Conservation (phyloP, 2,113 vertebrate genomes). For the Acrocephalus kingi region DNA sequence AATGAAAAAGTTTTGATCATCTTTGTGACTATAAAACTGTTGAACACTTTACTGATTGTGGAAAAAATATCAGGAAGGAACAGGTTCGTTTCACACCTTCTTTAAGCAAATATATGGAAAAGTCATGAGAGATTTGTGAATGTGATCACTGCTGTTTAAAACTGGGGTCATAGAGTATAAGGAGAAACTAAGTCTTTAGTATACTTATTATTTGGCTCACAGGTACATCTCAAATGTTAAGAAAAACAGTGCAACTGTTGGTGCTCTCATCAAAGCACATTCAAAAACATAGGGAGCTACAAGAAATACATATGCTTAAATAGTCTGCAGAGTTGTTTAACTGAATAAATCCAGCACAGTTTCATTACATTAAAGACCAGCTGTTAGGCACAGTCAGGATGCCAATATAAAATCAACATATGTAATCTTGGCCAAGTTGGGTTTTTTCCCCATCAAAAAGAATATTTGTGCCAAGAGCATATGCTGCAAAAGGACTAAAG, state of each 20-base stretch:
- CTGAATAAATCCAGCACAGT: conserved; percentile 27
- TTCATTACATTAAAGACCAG: conserved; percentile 48
- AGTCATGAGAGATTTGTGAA: not conserved
- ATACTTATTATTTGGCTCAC: not conserved
- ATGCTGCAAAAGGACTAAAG: conserved; percentile 61
- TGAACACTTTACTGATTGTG: not conserved
- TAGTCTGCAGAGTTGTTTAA: conserved; percentile 55
- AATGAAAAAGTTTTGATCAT: not conserved
- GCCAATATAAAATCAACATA: conserved; percentile 65
- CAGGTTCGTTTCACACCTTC: not conserved
- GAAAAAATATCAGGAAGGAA: not conserved
- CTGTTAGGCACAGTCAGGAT: conserved; percentile 57
- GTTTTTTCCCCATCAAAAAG: conserved; percentile 28
- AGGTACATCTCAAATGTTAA: not conserved
- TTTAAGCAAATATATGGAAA: not conserved
- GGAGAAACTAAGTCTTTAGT: not conserved
- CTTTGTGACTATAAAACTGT: not conserved
- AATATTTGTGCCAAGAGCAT: conserved; percentile 63
- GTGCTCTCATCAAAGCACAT: not conserved
- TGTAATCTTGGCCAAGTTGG: conserved; percentile 54
- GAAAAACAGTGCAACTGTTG: not conserved
- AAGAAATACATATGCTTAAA: conserved; percentile 1
- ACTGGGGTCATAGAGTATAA: not conserved
- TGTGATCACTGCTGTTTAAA: not conserved
- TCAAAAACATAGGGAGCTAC: not conserved